Evolutionary conservation across 2,113 vertebrate genomes (phyloP).

Genomic region (Chascanopsetta lugubris): DNA sequence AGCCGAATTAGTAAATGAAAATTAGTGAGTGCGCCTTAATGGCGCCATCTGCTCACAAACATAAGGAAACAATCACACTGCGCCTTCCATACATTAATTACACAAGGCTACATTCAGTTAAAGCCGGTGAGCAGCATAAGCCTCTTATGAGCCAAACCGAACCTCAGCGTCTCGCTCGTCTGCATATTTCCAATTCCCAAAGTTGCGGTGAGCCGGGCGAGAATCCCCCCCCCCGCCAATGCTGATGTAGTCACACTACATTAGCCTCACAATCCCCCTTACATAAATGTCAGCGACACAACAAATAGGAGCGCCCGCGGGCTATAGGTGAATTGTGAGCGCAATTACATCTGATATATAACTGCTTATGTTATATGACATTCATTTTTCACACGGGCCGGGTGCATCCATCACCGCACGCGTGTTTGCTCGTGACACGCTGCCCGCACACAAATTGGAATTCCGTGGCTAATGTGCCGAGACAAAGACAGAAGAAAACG

Average conservation of each 20-base stretch:
- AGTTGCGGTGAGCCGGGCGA: constrained; percentile 29
- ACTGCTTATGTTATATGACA: constrained; percentile 10
- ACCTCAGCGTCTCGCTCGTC: background rate
- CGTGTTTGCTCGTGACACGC: constrained; percentile 16
- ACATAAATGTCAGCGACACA: constrained; percentile 65
- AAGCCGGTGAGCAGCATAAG: constrained; percentile 51
- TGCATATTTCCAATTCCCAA: constrained; percentile 37
- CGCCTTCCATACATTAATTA: constrained; percentile 35
- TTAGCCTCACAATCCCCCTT: constrained; percentile 41
- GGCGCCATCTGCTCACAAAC: constrained; percentile 24
- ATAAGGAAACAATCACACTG: constrained; percentile 27
- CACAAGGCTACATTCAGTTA: constrained; percentile 31
- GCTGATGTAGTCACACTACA: constrained; percentile 55
- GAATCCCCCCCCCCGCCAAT: constrained; percentile 45
- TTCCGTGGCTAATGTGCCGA: constrained; percentile 12
- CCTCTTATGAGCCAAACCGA: constrained; percentile 25
- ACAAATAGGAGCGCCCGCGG: constrained; percentile 49
- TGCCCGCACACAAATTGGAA: constrained; percentile 12
- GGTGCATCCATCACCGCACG: constrained; percentile 21
- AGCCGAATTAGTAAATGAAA: constrained; percentile 12
- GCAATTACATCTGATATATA: constrained; percentile 52
- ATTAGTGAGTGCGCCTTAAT: constrained; percentile 19
- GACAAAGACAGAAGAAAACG: background rate
- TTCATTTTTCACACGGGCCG: constrained; percentile 22
- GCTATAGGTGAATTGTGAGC: constrained; percentile 52